These are phyloP conservation scores for Autographa gamma DNA, from an alignment of 2,888 invertebrate species.

Conservation along the genomic window DNA sequence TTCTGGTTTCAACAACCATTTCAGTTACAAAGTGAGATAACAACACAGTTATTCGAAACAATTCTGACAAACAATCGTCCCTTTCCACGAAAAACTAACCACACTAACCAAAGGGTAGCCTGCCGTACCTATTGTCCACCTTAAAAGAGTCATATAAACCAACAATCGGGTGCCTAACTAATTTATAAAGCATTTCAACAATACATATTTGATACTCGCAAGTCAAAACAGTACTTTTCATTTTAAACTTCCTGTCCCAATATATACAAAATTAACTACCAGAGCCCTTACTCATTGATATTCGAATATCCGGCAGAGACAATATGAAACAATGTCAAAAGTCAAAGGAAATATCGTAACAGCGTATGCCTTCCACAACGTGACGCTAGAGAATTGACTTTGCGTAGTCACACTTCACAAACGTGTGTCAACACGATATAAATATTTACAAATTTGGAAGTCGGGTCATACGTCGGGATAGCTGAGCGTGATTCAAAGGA, in stretches of 20 bases:
- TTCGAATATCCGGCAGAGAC: constrained; percentile 23
- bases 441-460: constrained; percentile 62
- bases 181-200: not conserved
- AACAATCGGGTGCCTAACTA: constrained; percentile 14
- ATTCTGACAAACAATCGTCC: not conserved
- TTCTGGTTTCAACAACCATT: not conserved
- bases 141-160: not conserved
- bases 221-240: no score
- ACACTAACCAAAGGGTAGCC: not conserved
- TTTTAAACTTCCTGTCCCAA: no score
- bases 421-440: constrained; percentile 52
- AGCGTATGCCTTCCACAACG: constrained; percentile 37
- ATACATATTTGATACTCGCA: not conserved
- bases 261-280: not conserved
- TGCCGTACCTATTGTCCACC: not conserved
- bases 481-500: constrained; percentile 67
- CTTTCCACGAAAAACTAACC: not conserved
- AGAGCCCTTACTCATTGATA: constrained; percentile 7
- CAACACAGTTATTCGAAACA: not conserved
- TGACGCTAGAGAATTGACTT: constrained; percentile 46
- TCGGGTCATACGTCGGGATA: constrained; percentile 69
- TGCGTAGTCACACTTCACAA: constrained; percentile 46
- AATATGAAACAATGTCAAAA: constrained; percentile 47
- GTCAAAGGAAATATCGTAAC: constrained; percentile 44
- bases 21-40: not conserved